These are phyloP conservation scores for Xiphorhynchus erythropygius DNA, from an alignment of 2,797 vertebrate genomes.

Conservation along the genomic window DNA sequence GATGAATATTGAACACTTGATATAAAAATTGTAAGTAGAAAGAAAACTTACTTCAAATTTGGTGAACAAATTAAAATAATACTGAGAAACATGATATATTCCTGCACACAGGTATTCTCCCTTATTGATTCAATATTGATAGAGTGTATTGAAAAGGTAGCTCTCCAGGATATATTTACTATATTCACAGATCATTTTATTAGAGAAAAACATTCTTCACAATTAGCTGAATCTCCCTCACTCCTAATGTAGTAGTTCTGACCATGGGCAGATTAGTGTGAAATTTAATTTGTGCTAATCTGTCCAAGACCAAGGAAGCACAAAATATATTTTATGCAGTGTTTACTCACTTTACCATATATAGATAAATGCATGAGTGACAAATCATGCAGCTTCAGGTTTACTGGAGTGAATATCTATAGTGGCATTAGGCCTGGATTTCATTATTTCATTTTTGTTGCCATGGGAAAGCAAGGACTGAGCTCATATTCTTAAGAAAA, in stretches of 20 bases:
- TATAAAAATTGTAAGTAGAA: background rate
- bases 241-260: conserved; percentile 60
- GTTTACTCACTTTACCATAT: conserved; percentile 68
- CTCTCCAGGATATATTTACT: background rate
- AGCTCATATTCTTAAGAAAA: conserved; percentile 1
- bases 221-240: conserved; percentile 65
- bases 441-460: conserved; percentile 53
- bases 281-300: conserved; percentile 78
- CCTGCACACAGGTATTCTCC: background rate
- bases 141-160: background rate
- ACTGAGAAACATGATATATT: background rate
- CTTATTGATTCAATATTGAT: background rate
- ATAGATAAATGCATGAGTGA: conserved; percentile 70
- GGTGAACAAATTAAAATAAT: background rate
- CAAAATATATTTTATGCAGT: conserved; percentile 70
- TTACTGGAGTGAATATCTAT: conserved; percentile 54
- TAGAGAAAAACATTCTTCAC: conserved; percentile 39
- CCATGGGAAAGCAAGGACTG: background rate
- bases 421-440: conserved; percentile 27
- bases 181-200: conserved; percentile 31
- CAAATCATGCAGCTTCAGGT: conserved; percentile 64
- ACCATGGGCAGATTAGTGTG: conserved; percentile 75
- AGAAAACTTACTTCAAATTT: background rate
- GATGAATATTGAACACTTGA: background rate
- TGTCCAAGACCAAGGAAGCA: conserved; percentile 70